These are phyloP conservation scores for Mola mola DNA, from an alignment of 2,113 vertebrate species.

Conservation along the genomic window DNA sequence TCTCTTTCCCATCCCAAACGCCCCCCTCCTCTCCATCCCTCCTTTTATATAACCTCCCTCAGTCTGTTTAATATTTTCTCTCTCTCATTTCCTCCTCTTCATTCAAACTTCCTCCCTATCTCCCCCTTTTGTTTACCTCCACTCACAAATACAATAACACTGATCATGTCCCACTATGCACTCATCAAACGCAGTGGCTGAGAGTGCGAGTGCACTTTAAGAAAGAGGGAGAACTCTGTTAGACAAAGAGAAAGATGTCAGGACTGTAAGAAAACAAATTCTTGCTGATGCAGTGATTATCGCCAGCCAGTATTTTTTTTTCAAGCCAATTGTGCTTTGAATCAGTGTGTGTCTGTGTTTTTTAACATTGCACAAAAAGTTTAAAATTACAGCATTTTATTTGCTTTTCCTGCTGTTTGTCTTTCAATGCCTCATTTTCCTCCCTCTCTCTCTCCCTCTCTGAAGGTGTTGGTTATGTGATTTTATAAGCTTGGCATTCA, in stretches of 20 bases:
- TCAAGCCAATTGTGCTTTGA: constrained; percentile 33
- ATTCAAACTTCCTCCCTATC: constrained; percentile 15
- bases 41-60: constrained; percentile 29
- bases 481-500: constrained; percentile 65
- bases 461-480: constrained; percentile 55
- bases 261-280: constrained; percentile 63
- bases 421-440: constrained; percentile 10
- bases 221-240: constrained; percentile 20
- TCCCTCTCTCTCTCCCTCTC: constrained; percentile 5
- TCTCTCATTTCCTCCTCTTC: constrained; percentile 51
- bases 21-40: neutral
- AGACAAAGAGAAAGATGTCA: constrained; percentile 52
- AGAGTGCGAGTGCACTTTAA: constrained; percentile 1
- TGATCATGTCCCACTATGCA: constrained; percentile 23
- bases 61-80: constrained; percentile 39
- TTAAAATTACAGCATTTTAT: constrained; percentile 42
- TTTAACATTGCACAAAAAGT: constrained; percentile 16
- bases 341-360: constrained; percentile 18
- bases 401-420: constrained; percentile 41
- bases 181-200: constrained; percentile 7
- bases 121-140: constrained; percentile 42
- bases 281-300: constrained; percentile 65
- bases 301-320: constrained; percentile 41
- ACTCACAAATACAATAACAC: constrained; percentile 45
- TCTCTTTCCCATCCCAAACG: constrained; percentile 23